Conservation (phyloP, 35 echinoderm and acorn worm genomes). For the Ophiothrix spiculata region DNA sequence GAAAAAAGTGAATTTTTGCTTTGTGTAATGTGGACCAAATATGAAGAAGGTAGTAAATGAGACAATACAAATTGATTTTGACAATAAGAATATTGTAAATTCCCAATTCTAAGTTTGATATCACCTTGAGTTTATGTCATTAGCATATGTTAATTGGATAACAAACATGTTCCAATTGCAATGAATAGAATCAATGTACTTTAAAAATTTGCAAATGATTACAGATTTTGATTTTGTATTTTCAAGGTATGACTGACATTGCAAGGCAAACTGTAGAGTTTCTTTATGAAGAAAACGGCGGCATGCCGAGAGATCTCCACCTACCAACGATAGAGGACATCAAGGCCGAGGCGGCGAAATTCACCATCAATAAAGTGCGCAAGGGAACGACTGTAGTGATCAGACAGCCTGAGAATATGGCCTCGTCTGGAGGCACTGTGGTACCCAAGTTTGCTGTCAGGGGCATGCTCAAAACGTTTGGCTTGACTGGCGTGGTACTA, state of each 20-base stretch:
- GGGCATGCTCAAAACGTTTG: constrained; percentile 68
- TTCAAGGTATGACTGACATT: constrained; percentile 79
- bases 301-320: constrained; percentile 74
- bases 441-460: constrained; percentile 74
- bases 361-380: constrained; percentile 73
- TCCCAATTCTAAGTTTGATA: too few relatives aligned
- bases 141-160: too few relatives aligned
- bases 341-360: constrained; percentile 67
- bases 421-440: constrained; percentile 53
- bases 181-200: too few relatives aligned
- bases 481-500: constrained; percentile 65
- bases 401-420: constrained; percentile 43
- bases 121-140: too few relatives aligned
- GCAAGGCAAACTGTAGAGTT: constrained; percentile 80
- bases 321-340: constrained; percentile 79
- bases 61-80: too few relatives aligned
- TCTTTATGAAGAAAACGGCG: constrained; percentile 77
- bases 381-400: constrained; percentile 67
- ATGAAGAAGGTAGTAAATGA: too few relatives aligned
- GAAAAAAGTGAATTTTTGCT: too few relatives aligned
- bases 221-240: too few relatives aligned
- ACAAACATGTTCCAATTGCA: too few relatives aligned
- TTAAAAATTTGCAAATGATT: too few relatives aligned
- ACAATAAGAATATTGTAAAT: too few relatives aligned
- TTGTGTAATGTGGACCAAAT: too few relatives aligned